These are phyloP conservation scores for Numida meleagris DNA, from an alignment of 2,113 vertebrate species.

Conservation along the genomic window DNA sequence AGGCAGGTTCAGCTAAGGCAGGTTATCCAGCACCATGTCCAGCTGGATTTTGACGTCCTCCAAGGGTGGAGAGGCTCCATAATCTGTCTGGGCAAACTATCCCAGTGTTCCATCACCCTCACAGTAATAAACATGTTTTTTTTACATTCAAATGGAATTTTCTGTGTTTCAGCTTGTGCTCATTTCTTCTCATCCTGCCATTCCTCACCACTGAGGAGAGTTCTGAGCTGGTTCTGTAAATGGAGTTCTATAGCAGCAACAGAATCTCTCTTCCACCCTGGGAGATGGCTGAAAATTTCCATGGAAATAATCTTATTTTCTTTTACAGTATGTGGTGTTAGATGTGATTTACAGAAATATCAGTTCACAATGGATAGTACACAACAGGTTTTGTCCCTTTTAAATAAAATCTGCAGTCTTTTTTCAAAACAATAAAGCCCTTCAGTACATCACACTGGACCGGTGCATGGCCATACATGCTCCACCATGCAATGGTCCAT, in stretches of 20 bases:
- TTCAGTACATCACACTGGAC: neutral
- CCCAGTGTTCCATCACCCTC: neutral
- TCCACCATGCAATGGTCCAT: neutral
- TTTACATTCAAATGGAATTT: neutral
- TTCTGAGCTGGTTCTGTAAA: neutral
- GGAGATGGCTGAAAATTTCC: neutral
- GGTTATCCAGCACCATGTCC: neutral
- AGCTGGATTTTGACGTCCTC: neutral
- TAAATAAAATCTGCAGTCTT: neutral
- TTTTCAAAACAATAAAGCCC: neutral
- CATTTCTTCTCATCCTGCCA: neutral
- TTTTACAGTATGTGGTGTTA: neutral
- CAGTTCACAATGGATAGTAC: neutral
- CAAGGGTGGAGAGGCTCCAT: neutral
- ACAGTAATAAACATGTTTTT: neutral
- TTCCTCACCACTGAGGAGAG: neutral
- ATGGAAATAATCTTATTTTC: neutral
- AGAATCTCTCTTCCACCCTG: neutral
- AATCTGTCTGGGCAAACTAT: neutral
- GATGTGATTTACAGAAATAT: neutral
- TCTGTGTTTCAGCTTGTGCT: neutral
- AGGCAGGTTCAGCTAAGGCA: neutral
- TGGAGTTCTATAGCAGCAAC: neutral
- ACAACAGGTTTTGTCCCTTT: neutral
- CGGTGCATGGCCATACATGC: neutral